Base-by-base conservation (phyloP, 2,113 vertebrate species). In the Vicugna pacos region DNA sequence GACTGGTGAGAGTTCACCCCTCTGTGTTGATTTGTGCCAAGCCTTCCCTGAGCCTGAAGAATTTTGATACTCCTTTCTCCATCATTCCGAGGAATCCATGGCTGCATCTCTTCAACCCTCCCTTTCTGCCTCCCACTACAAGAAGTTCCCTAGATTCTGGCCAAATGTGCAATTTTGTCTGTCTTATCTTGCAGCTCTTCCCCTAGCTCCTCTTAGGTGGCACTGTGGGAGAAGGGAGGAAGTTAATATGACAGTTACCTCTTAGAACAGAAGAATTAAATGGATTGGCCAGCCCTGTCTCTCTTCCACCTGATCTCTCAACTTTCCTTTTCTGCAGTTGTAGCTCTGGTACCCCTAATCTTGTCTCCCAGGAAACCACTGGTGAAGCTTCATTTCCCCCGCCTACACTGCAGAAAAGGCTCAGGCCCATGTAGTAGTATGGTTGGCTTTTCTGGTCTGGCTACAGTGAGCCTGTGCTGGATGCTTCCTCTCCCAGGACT, bases 361-460 rank as follows among this genome's bases (percentile, higher is more conserved):
- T 91, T 42, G 86, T 98, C 96, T 94, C 95, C 79, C 50, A 89
- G 93, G 95, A 93, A 97, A 93, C 88, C 38, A 38, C 50, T 30
- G 38, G 54, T 6, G 73, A 67, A 75, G 82, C 82, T 82, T 69
- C 60, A 26, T 73, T 83, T 60, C 81, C 56, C 92, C 46, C 42
- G 38, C 65, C 89, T 60, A 79, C 88, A 46, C 20, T 19, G 52
- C 70, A 87, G 79, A 75, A 93, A 65, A 73, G 85, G 69, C 85
- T 91, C 30, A 56, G 81, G 56, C 46, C 56, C 58, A 16, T 73
- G 52, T 50, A 35, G 75, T 10, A 35, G 91, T 92, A 92, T 12
- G 22, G 58, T 14, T 85, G 84, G 85, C 70, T 93, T 84, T 94
- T 80, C 83, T 93, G 73, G 64, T 32, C 64, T 73, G 92, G 64